phyloP scores from a whole-genome alignment of 2,888 invertebrate genomes.

The Dryomyza anilis region DNA sequence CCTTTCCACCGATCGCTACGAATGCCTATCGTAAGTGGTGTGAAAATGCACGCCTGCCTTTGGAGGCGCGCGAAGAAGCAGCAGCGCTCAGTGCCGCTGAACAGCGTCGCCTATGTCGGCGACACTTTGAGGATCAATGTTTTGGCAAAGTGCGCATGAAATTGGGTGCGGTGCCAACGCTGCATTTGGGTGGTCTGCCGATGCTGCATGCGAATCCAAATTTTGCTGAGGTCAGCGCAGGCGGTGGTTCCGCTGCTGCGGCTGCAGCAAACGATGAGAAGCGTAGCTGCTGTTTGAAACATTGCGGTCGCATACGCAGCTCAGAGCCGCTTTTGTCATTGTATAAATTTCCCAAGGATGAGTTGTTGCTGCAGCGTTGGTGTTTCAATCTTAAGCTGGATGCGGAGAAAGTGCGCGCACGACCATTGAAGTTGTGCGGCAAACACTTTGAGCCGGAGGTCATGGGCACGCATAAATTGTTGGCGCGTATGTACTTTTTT shows the following conservation, averaged over 20 bases:
- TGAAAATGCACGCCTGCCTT: constrained; percentile 52
- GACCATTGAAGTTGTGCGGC: constrained; percentile 56
- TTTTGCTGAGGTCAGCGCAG: no score
- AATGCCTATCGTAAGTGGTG: constrained; percentile 55
- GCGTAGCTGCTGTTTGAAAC: constrained; percentile 52
- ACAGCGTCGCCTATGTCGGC: constrained; percentile 53
- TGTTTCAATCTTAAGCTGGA: constrained; percentile 54
- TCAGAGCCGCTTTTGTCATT: constrained; percentile 53
- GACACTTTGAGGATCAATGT: constrained; percentile 54
- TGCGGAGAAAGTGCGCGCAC: constrained; percentile 51
- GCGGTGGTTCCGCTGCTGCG: no score
- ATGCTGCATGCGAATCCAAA: constrained; percentile 55
- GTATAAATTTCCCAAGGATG: constrained; percentile 53
- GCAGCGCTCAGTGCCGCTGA: constrained; percentile 53
- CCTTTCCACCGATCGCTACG: constrained; percentile 50
- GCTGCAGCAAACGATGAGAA: constrained; percentile 50
- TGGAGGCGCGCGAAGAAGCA: no score
- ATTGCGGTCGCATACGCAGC: constrained; percentile 52
- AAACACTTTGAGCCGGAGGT: constrained; percentile 56
- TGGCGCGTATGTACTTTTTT: constrained; percentile 42
- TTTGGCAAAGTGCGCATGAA: constrained; percentile 54
- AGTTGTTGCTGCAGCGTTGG: constrained; percentile 50
- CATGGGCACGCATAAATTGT: constrained; percentile 49
- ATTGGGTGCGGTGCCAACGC: constrained; percentile 54
- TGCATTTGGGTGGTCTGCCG: constrained; percentile 52